Evolutionary conservation across 92 coral and sea anemone species (phyloP).

Genomic region (Montipora capitata): DNA sequence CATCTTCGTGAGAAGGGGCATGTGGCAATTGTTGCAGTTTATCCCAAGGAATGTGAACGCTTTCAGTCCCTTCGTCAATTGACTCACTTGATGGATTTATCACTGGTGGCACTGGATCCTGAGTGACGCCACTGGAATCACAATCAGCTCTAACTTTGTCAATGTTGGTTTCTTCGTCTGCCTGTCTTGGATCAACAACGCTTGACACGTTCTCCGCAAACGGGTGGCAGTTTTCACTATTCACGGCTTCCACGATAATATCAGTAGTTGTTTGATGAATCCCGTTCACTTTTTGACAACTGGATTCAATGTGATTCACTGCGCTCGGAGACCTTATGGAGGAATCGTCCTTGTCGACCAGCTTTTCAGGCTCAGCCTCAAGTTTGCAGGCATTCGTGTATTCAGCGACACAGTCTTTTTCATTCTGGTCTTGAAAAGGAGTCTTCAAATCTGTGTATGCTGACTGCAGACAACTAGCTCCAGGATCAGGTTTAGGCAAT

Average conservation of each 20-base stretch:
- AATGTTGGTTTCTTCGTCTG: background rate
- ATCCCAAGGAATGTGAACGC: background rate
- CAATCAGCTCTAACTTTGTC: background rate
- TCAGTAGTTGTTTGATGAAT: background rate
- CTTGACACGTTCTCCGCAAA: background rate
- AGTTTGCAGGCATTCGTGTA: background rate
- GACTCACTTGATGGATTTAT: background rate
- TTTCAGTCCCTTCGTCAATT: background rate
- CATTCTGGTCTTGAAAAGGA: background rate
- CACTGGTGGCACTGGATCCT: background rate
- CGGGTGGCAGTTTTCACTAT: background rate
- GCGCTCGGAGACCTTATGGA: background rate
- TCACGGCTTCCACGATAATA: background rate
- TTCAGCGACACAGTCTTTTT: background rate
- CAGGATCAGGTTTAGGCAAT: background rate
- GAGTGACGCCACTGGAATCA: background rate
- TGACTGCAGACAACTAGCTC: background rate
- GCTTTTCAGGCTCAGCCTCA: background rate
- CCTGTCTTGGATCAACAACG: background rate
- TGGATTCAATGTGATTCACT: background rate
- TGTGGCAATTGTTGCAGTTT: slow-evolving; percentile 20
- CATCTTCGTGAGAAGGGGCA: background rate
- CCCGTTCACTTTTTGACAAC: background rate
- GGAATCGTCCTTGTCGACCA: background rate
- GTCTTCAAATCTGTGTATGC: background rate